phyloP scores from a whole-genome alignment of 2,888 invertebrate genomes.

The Dryobotodes eremita region DNA sequence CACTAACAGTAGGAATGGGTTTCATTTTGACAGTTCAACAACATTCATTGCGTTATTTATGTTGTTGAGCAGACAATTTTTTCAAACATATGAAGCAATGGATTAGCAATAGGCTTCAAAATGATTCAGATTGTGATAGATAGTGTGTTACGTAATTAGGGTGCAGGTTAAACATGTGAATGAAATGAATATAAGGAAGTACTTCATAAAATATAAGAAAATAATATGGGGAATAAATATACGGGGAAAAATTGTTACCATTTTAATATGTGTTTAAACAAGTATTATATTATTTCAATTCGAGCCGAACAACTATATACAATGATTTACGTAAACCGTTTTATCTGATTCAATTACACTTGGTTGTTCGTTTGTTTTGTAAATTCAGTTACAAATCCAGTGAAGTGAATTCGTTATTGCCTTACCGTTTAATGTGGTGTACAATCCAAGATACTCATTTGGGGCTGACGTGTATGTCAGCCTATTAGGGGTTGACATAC shows the following conservation, averaged over 20 bases:
- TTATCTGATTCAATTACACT: constrained; percentile 22
- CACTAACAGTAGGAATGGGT: no score
- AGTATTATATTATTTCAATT: background rate
- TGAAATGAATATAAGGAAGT: background rate
- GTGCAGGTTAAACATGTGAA: background rate
- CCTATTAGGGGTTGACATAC: background rate
- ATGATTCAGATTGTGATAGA: no score
- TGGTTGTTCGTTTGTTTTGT: constrained; percentile 18
- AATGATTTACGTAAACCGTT: constrained; percentile 2
- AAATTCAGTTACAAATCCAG: constrained; percentile 20
- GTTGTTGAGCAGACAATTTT: no score
- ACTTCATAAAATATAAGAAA: background rate
- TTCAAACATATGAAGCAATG: no score
- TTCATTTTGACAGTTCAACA: no score
- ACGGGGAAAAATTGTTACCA: background rate
- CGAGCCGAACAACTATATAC: background rate
- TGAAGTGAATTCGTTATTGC: constrained; percentile 12
- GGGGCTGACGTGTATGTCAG: no score
- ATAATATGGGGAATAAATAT: no score
- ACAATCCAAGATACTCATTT: background rate
- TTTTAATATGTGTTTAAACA: background rate
- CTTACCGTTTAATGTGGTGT: constrained; percentile 19
- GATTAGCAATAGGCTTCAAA: no score
- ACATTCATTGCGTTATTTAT: no score
- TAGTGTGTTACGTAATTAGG: no score